Conservation (phyloP, 30 jellyfish, hydroid and myxozoan genomes). For the Nemopilema nomurai region DNA sequence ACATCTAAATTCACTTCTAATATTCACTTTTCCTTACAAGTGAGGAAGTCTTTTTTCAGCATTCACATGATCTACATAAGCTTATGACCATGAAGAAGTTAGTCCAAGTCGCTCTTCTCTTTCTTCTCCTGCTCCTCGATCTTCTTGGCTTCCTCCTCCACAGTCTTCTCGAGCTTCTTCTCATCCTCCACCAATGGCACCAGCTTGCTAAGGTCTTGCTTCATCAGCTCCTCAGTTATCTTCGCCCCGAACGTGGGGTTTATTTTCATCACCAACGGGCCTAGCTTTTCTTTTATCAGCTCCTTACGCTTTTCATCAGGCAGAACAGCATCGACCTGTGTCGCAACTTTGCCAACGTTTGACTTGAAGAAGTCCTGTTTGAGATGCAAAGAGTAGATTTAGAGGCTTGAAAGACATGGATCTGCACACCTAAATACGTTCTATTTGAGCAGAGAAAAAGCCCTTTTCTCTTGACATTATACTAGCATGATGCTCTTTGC, state of each 20-base stretch:
- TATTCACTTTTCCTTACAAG: too few species aligned
- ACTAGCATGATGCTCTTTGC: too few species aligned
- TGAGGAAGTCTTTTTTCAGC: background rate
- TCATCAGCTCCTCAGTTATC: slow-evolving; percentile 63
- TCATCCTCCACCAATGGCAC: slow-evolving; percentile 64
- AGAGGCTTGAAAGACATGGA: too few species aligned
- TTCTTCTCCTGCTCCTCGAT: slow-evolving; percentile 47
- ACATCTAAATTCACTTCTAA: too few species aligned
- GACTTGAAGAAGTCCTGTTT: slow-evolving; percentile 61
- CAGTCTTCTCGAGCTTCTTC: slow-evolving; percentile 51
- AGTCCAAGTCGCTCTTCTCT: background rate
- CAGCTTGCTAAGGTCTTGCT: slow-evolving; percentile 50
- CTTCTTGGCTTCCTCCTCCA: slow-evolving; percentile 71
- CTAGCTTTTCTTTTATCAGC: slow-evolving; percentile 56
- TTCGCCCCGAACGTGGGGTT: slow-evolving; percentile 63
- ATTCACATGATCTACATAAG: background rate
- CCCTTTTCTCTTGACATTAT: too few species aligned
- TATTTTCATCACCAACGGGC: slow-evolving; percentile 69
- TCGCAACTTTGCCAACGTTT: slow-evolving; percentile 64
- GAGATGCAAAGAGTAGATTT: background rate
- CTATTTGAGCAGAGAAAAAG: too few species aligned
- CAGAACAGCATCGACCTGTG: slow-evolving; percentile 66
- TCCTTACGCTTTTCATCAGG: slow-evolving; percentile 71
- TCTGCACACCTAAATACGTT: too few species aligned
- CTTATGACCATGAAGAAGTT: background rate